Evolutionary conservation across 2,797 vertebrate species (phyloP).

Genomic region (Jordanella pulchra): DNA sequence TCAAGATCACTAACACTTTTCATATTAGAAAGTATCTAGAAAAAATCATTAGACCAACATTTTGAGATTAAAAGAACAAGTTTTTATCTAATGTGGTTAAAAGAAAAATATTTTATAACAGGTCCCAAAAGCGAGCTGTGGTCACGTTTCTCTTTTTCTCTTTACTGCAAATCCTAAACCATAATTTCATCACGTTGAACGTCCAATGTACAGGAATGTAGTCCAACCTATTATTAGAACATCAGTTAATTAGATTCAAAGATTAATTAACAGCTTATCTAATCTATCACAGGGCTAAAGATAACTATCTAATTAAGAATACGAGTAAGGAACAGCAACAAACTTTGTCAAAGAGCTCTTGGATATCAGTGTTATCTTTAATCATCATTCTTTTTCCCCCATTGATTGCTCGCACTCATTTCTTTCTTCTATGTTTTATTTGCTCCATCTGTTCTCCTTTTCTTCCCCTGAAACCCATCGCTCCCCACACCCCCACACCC

Average conservation of each 20-base stretch:
- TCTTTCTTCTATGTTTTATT: slow-evolving; percentile 13
- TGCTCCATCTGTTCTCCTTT: slow-evolving; percentile 21
- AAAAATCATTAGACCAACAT: slow-evolving; percentile 38
- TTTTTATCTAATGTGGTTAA: too few species aligned
- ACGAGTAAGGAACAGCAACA: slow-evolving; percentile 47
- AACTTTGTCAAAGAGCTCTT: slow-evolving; percentile 70
- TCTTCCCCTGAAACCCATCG: slow-evolving; percentile 15
- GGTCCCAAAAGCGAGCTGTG: background rate
- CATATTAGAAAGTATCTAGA: slow-evolving; percentile 55
- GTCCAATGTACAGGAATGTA: slow-evolving; percentile 62
- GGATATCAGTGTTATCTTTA: slow-evolving; percentile 48
- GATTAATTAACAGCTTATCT: slow-evolving; percentile 77
- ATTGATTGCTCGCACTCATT: slow-evolving; percentile 46
- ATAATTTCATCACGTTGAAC: slow-evolving; percentile 46
- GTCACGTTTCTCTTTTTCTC: background rate
- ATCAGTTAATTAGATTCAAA: slow-evolving; percentile 78
- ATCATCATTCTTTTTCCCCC: slow-evolving; percentile 32
- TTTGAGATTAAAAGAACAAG: slow-evolving; percentile 30
- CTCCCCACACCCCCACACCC: slow-evolving; percentile 55
- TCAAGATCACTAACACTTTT: slow-evolving; percentile 58
- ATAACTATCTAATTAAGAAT: slow-evolving; percentile 79
- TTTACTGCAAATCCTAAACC: slow-evolving; percentile 21
- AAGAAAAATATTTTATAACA: background rate
- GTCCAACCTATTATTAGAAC: slow-evolving; percentile 65
- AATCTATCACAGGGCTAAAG: slow-evolving; percentile 75